phyloP scores from a whole-genome alignment of 2,113 vertebrate species.

The Clarias magur region DNA sequence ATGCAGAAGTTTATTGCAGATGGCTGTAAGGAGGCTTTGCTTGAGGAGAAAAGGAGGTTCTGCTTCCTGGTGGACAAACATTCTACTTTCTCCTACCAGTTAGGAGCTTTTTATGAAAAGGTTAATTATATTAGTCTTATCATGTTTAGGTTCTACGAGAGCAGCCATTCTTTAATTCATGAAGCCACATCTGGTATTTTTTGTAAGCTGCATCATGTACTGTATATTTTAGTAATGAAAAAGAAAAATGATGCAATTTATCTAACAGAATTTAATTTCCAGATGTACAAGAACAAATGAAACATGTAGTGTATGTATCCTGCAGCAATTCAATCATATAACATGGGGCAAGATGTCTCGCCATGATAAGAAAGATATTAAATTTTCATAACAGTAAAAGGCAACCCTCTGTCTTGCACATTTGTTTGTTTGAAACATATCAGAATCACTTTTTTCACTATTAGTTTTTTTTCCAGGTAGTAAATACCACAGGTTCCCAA shows the following conservation, averaged over 20 bases:
- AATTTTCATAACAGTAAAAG: neutral
- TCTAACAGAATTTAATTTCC: neutral
- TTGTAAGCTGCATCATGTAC: neutral
- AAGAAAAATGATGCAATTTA: neutral
- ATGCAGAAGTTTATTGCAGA: conserved; percentile 94
- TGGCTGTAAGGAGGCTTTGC: conserved; percentile 89
- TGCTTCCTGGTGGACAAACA: conserved; percentile 98
- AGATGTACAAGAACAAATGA: neutral
- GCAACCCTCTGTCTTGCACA: neutral
- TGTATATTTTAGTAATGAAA: neutral
- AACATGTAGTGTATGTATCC: neutral
- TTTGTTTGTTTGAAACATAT: neutral
- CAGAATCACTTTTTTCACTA: neutral
- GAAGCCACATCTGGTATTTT: neutral
- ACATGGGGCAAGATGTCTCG: neutral
- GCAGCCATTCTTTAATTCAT: neutral
- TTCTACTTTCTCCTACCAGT: conserved; percentile 83
- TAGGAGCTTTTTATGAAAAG: conserved; percentile 84
- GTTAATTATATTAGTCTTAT: conserved; percentile 64
- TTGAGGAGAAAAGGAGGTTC: conserved; percentile 94
- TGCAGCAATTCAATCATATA: neutral
- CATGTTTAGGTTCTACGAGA: neutral
- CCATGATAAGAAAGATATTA: neutral
- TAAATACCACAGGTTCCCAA: neutral
- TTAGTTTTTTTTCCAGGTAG: neutral